phyloP scores from a whole-genome alignment of 2,888 invertebrate genomes.

The Gnatocerus cornutus region DNA sequence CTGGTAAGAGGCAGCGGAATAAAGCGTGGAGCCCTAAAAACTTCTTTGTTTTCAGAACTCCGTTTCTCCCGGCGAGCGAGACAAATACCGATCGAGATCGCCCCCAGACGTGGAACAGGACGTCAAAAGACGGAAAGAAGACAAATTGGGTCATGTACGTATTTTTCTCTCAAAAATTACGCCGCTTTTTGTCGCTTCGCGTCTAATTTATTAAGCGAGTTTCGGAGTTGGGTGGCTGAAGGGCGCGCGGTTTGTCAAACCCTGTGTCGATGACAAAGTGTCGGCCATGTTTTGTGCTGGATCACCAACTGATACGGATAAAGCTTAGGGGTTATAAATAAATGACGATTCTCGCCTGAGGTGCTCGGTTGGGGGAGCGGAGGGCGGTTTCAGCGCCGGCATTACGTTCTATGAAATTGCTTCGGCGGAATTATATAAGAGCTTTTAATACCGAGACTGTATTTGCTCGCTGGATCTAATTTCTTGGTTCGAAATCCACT shows the following conservation, averaged over 20 bases:
- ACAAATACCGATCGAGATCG: conserved; percentile 88
- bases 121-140: conserved; percentile 86
- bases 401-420: conserved; percentile 57
- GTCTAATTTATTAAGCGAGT: conserved; percentile 49
- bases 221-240: conserved; percentile 26
- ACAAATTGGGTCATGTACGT: conserved; percentile 88
- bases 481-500: conserved; percentile 2
- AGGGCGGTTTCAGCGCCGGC: conserved; percentile 45
- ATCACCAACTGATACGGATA: conserved; percentile 63
- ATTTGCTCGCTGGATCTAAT: background rate
- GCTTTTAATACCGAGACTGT: conserved; percentile 56
- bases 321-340: conserved; percentile 65
- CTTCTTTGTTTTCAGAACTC: conserved; percentile 80
- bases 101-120: conserved; percentile 80
- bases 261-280: conserved; percentile 64
- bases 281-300: conserved; percentile 64
- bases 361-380: conserved; percentile 54
- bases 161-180: conserved; percentile 34
- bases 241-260: conserved; percentile 58
- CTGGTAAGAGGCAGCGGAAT: too few species aligned
- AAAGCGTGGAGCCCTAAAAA: too few species aligned
- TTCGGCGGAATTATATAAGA: conserved; percentile 58
- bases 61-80: conserved; percentile 87
- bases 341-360: conserved; percentile 63
- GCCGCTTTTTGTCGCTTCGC: conserved; percentile 16